Conservation (phyloP, 2,797 vertebrate genomes). For the Falco novaeseelandiae region DNA sequence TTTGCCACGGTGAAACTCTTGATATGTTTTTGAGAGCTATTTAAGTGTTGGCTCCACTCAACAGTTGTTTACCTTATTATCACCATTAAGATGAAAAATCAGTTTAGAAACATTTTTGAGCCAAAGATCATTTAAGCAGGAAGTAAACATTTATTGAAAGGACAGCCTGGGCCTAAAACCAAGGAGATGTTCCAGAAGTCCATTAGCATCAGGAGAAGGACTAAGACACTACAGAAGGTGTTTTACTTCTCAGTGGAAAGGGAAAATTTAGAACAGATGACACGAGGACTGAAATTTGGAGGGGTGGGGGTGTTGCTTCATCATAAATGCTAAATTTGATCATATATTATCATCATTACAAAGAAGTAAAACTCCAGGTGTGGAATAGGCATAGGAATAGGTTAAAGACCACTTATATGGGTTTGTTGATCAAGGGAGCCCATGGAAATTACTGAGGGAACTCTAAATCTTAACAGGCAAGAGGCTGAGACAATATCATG, state of each 20-base stretch:
- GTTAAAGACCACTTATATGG: background rate
- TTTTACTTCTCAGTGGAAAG: background rate
- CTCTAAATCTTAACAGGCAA: background rate
- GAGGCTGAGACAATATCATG: background rate
- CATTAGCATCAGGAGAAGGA: background rate
- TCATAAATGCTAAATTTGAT: background rate
- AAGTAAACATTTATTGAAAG: constrained; percentile 40
- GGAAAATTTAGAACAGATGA: background rate
- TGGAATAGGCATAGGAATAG: background rate
- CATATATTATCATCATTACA: background rate
- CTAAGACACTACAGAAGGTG: background rate
- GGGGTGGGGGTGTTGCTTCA: background rate
- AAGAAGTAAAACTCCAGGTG: background rate
- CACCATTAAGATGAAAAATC: constrained; percentile 14
- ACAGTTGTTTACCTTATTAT: background rate
- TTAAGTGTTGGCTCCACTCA: background rate
- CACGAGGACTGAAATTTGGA: background rate
- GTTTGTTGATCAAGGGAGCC: background rate
- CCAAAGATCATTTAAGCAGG: background rate
- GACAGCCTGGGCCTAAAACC: background rate
- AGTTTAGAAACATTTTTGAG: background rate
- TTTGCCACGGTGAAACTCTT: background rate
- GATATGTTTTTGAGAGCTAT: background rate
- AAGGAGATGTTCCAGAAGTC: background rate
- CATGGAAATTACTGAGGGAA: background rate